Conservation (phyloP, 1,140 invertebrate species). For the Cylas formicarius region DNA sequence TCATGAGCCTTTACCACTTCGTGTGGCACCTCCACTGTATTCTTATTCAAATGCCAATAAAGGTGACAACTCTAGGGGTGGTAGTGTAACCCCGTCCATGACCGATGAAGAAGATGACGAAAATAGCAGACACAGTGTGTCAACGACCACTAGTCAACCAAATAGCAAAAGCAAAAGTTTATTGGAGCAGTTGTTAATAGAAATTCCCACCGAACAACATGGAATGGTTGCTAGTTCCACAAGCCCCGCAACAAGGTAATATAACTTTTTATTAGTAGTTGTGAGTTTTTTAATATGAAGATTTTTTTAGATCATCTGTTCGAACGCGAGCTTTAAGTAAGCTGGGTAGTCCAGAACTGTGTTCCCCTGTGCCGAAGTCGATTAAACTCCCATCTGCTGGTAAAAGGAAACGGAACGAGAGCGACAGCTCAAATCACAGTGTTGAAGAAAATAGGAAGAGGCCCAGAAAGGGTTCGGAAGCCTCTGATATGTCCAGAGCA, state of each 20-base stretch:
- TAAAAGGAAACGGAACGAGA: slow-evolving; percentile 69
- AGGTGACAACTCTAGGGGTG: slow-evolving; percentile 38
- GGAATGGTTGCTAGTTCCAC: slow-evolving; percentile 28
- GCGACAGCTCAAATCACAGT: slow-evolving; percentile 62
- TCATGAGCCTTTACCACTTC: slow-evolving; percentile 59
- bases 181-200: slow-evolving; percentile 67
- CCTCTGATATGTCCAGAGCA: slow-evolving; percentile 8
- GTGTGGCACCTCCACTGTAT: slow-evolving; percentile 64
- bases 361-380: slow-evolving; percentile 41
- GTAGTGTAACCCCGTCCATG: slow-evolving; percentile 24
- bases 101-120: slow-evolving; percentile 23
- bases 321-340: slow-evolving; percentile 64
- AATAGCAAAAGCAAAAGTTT: slow-evolving; percentile 50
- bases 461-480: slow-evolving; percentile 49
- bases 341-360: slow-evolving; percentile 60
- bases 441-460: slow-evolving; percentile 45
- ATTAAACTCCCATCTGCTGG: slow-evolving; percentile 28
- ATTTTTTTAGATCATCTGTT: slow-evolving; percentile 38
- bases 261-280: background rate
- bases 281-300: too few species aligned
- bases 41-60: slow-evolving; percentile 62
- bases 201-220: slow-evolving; percentile 55
- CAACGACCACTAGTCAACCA: slow-evolving; percentile 12
- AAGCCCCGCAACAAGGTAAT: slow-evolving; percentile 33
- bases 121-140: too few species aligned